These are phyloP conservation scores for Tricholauxania praeusta DNA, from an alignment of 2,888 invertebrate genomes.

Conservation along the genomic window DNA sequence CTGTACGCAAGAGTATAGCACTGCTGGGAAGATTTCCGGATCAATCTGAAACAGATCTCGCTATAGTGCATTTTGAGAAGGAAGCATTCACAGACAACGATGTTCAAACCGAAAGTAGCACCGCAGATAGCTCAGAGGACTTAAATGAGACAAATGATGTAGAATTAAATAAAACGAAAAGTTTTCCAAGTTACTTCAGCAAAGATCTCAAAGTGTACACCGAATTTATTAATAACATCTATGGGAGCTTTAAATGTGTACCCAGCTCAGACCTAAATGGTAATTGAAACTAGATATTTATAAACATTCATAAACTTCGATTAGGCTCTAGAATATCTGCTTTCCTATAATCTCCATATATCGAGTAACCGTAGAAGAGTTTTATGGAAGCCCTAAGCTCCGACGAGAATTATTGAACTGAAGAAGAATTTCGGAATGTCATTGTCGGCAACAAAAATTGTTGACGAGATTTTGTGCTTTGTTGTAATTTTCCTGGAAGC, in stretches of 20 bases:
- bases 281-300: constrained; percentile 60
- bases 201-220: constrained; percentile 73
- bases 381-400: too few relatives aligned
- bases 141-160: constrained; percentile 28
- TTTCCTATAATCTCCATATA: not conserved
- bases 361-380: too few relatives aligned
- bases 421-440: too few relatives aligned
- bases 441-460: too few relatives aligned
- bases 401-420: too few relatives aligned
- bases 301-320: too few relatives aligned
- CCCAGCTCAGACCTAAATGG: constrained; percentile 75
- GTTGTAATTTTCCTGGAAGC: too few relatives aligned
- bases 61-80: constrained; percentile 84
- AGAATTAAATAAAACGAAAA: not conserved
- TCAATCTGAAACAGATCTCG: constrained; percentile 71
- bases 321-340: too few relatives aligned
- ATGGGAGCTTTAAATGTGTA: constrained; percentile 83
- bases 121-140: constrained; percentile 48
- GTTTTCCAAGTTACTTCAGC: constrained; percentile 71
- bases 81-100: constrained; percentile 76
- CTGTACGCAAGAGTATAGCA: constrained; percentile 76
- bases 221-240: constrained; percentile 85
- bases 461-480: too few relatives aligned
- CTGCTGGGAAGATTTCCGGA: constrained; percentile 76
- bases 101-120: constrained; percentile 51